Evolutionary conservation across 53 echinoderm and acorn worm genomes (phyloP).

Genomic region (Pentamera pediparva): DNA sequence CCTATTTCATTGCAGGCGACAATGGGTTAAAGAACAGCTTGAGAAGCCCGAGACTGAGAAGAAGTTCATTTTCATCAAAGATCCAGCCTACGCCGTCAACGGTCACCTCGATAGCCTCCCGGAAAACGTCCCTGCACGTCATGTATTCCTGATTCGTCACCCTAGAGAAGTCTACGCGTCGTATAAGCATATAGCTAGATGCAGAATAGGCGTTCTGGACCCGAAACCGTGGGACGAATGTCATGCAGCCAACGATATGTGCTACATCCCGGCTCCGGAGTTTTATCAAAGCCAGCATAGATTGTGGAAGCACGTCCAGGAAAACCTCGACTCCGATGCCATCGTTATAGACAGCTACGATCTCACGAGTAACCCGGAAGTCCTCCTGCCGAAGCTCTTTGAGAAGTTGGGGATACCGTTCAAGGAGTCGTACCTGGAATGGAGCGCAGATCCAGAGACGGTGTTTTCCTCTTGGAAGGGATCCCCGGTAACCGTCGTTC

Average conservation of each 20-base stretch:
- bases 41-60: not conserved
- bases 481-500: not conserved
- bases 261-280: not conserved
- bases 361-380: too few relatives aligned
- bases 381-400: not conserved
- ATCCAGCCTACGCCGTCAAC: constrained; percentile 9
- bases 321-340: constrained; percentile 4
- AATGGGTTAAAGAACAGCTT: constrained; percentile 14
- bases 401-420: constrained; percentile 8
- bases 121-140: constrained; percentile 3
- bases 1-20: too few relatives aligned
- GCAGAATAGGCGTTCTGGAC: not conserved
- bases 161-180: constrained; percentile 8
- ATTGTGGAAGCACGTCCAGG: constrained; percentile 11
- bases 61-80: constrained; percentile 21
- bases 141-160: constrained; percentile 14
- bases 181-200: not conserved
- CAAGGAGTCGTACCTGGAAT: constrained; percentile 5
- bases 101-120: constrained; percentile 4
- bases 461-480: constrained; percentile 23
- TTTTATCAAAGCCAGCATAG: not conserved
- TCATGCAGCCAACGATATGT: not conserved
- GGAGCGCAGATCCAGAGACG: not conserved
- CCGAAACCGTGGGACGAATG: constrained; percentile 19
- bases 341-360: constrained; percentile 9